These are phyloP conservation scores for Papilio demoleus DNA, from an alignment of 2,888 invertebrate genomes.

Conservation along the genomic window DNA sequence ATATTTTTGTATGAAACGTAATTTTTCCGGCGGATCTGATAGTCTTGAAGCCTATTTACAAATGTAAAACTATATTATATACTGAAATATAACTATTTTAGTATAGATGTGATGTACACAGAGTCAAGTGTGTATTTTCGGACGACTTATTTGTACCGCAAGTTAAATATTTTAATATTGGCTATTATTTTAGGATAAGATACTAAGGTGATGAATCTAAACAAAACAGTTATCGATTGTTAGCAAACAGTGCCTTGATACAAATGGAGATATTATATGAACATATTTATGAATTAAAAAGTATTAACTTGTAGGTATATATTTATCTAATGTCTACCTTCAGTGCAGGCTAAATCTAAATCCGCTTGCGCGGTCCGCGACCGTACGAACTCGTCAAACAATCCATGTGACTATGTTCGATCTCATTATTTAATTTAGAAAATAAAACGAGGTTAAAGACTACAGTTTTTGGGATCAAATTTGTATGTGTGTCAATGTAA, in stretches of 20 bases:
- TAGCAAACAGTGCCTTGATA: slow-evolving; percentile 79
- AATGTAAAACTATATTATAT: slow-evolving; percentile 67
- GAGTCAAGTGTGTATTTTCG: slow-evolving; percentile 81
- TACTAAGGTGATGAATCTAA: slow-evolving; percentile 66
- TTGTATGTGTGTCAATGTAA: slow-evolving; percentile 81
- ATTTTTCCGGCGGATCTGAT: slow-evolving; percentile 63
- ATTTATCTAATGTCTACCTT: slow-evolving; percentile 40
- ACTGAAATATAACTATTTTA: slow-evolving; percentile 75
- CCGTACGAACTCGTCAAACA: slow-evolving; percentile 64
- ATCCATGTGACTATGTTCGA: slow-evolving; percentile 80
- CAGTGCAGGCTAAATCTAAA: slow-evolving; percentile 26
- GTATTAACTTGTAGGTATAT: slow-evolving; percentile 54
- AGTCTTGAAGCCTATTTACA: slow-evolving; percentile 77
- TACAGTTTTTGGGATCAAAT: slow-evolving; percentile 83
- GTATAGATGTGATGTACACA: slow-evolving; percentile 79
- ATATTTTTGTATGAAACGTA: slow-evolving; percentile 78
- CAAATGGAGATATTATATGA: slow-evolving; percentile 67
- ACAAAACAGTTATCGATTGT: slow-evolving; percentile 75
- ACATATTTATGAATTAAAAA: slow-evolving; percentile 68
- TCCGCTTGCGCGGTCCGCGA: slow-evolving; percentile 46
- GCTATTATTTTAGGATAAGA: slow-evolving; percentile 79
- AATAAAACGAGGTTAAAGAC: slow-evolving; percentile 78
- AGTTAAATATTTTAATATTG: slow-evolving; percentile 79
- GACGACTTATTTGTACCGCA: slow-evolving; percentile 77
- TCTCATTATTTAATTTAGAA: slow-evolving; percentile 84